A percentile compares a stretch with the other conserved stretches of the same genome.
These are phyloP conservation scores for Hephaestus fuliginosus DNA, from an alignment of 2,797 vertebrate genomes.

Conservation along the genomic window DNA sequence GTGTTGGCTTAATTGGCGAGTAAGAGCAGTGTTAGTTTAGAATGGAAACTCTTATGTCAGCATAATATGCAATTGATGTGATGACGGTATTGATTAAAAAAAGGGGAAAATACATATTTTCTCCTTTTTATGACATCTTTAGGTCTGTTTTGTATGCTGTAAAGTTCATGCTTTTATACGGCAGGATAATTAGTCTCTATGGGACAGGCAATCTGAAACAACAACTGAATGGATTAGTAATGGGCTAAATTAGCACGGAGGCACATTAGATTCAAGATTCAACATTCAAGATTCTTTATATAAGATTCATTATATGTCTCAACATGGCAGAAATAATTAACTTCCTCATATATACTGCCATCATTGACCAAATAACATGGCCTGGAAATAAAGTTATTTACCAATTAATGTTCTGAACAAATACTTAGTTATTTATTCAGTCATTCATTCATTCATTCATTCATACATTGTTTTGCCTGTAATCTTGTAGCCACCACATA, in stretches of 20 bases:
- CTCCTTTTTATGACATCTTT: background rate
- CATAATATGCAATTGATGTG: conserved; percentile 3
- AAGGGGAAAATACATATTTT: background rate
- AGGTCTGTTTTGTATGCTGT: too few relatives aligned
- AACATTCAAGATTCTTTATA: too few relatives aligned
- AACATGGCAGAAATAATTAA: background rate
- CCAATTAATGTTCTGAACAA: too few relatives aligned
- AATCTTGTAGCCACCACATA: background rate
- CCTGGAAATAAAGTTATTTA: background rate
- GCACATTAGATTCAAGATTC: too few relatives aligned
- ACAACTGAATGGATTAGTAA: too few relatives aligned
- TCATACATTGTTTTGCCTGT: background rate
- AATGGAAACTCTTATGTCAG: background rate
- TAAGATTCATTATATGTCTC: too few relatives aligned
- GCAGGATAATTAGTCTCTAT: background rate
- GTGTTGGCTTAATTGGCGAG: background rate
- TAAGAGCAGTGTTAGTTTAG: background rate
- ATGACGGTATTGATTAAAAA: background rate
- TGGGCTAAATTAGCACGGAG: too few relatives aligned
- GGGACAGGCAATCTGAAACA: background rate
- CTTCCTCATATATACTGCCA: background rate
- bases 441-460: too few relatives aligned
- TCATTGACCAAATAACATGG: background rate
- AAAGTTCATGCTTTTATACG: too few relatives aligned
- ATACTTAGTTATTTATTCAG: too few relatives aligned